Percentiles rank a stretch among this genome's conserved stretches.
Conservation (phyloP, 2,797 vertebrate genomes). For the Labroides dimidiatus region DNA sequence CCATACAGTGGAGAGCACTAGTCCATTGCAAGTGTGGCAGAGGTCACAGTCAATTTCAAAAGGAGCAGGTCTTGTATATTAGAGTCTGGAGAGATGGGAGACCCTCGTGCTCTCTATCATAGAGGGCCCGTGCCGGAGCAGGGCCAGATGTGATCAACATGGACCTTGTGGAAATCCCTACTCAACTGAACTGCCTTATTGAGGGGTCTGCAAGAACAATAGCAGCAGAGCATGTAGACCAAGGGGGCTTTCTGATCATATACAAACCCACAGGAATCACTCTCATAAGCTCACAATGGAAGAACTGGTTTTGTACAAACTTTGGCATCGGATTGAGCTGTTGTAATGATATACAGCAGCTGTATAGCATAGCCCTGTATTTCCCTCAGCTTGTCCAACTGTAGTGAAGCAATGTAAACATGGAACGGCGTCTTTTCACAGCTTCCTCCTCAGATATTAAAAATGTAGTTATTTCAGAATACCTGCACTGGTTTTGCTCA, state of each 20-base stretch:
- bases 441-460: not conserved
- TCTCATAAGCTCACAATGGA: conserved; percentile 27
- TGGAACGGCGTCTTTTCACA: not conserved
- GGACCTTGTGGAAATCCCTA: conserved; percentile 77
- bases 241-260: conserved; percentile 50
- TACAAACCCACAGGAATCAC: conserved; percentile 48
- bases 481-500: not conserved
- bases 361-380: not conserved
- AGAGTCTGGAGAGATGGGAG: conserved; percentile 79
- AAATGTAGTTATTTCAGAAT: conserved; percentile 13
- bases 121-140: conserved; percentile 70
- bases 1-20: conserved; percentile 79
- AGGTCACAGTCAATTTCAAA: conserved; percentile 87
- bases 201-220: conserved; percentile 57
- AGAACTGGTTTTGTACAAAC: conserved; percentile 24
- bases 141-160: conserved; percentile 83
- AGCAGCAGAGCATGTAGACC: conserved; percentile 59
- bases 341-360: conserved; percentile 20
- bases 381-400: conserved; percentile 7
- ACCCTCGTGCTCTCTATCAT: conserved; percentile 83
- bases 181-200: conserved; percentile 71
- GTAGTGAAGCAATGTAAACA: conserved; percentile 1
- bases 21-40: conserved; percentile 84
- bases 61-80: conserved; percentile 84
- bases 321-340: conserved; percentile 1